Conservation (phyloP, 2,797 vertebrate genomes). For the Lepilemur septentrionalis region DNA sequence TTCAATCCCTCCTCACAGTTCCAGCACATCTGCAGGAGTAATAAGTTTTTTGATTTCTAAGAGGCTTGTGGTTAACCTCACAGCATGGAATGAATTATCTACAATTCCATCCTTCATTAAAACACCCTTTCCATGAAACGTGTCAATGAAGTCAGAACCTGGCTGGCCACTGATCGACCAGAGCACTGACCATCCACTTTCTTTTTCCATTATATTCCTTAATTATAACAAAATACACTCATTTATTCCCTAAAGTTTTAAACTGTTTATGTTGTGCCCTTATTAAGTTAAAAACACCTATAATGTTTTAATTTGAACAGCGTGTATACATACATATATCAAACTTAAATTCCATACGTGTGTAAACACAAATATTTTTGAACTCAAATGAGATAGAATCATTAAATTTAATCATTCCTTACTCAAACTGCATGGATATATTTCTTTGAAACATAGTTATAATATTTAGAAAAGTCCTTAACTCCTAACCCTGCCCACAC, state of each 20-base stretch:
- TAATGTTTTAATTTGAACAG: slow-evolving; percentile 23
- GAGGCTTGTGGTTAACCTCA: slow-evolving; percentile 86
- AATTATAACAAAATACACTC: slow-evolving; percentile 36
- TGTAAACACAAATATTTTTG: slow-evolving; percentile 20
- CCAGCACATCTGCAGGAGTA: slow-evolving; percentile 89
- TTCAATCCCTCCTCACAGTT: slow-evolving; percentile 83
- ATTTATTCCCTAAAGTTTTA: not conserved
- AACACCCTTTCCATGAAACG: slow-evolving; percentile 80
- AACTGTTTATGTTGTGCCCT: not conserved
- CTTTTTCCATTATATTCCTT: not conserved
- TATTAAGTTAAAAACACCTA: not conserved
- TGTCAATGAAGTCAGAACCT: slow-evolving; percentile 73
- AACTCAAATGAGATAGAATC: not conserved
- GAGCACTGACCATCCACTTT: slow-evolving; percentile 1
- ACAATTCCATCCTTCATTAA: slow-evolving; percentile 81
- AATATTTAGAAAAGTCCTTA: slow-evolving; percentile 8
- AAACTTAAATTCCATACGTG: not conserved
- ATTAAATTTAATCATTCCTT: slow-evolving; percentile 6
- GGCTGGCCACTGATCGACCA: slow-evolving; percentile 69
- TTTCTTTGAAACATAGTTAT: not conserved
- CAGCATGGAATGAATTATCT: slow-evolving; percentile 79
- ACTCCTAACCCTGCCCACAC: not conserved
- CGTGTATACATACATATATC: not conserved
- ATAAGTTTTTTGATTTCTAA: slow-evolving; percentile 82
- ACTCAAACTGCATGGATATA: not conserved